Evolutionary conservation across 1,140 invertebrate species (phyloP).

Genomic region (Triops cancriformis): DNA sequence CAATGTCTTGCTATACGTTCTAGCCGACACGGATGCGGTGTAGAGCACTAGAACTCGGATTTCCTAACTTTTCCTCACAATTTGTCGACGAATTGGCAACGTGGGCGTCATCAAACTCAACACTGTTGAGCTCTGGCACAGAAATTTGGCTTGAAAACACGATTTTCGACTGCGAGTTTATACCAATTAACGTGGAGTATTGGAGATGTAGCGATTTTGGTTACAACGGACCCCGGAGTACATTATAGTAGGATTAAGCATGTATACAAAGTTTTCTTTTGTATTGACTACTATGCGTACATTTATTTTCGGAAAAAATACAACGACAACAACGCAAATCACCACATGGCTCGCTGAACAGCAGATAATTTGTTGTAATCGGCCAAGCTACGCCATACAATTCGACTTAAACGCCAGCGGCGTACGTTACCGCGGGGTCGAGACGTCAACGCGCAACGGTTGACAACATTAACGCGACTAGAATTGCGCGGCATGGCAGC

Average conservation of each 20-base stretch:
- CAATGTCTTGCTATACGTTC: neutral
- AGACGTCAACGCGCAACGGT: constrained; percentile 71
- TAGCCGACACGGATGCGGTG: neutral
- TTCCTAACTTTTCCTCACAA: too few species aligned
- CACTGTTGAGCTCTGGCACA: too few species aligned
- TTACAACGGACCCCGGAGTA: too few species aligned
- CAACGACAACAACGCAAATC: constrained; percentile 11
- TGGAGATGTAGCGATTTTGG: too few species aligned
- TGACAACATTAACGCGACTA: constrained; percentile 50
- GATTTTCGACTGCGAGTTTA: too few species aligned
- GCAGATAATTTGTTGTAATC: constrained; percentile 86
- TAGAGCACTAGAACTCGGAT: neutral
- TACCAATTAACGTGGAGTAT: too few species aligned
- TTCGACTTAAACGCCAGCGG: constrained; percentile 73
- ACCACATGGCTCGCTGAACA: constrained; percentile 81
- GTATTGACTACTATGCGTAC: constrained; percentile 14
- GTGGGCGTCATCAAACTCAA: too few species aligned
- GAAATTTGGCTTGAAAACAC: too few species aligned
- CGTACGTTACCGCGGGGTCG: constrained; percentile 61
- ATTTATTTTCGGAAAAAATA: neutral
- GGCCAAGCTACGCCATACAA: constrained; percentile 74
- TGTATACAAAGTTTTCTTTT: constrained; percentile 15
- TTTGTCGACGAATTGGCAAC: neutral
- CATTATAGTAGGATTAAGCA: too few species aligned
- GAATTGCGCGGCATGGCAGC: constrained; percentile 65